These are phyloP conservation scores for Allygus modestus DNA, from an alignment of 2,888 invertebrate genomes.

Conservation along the genomic window DNA sequence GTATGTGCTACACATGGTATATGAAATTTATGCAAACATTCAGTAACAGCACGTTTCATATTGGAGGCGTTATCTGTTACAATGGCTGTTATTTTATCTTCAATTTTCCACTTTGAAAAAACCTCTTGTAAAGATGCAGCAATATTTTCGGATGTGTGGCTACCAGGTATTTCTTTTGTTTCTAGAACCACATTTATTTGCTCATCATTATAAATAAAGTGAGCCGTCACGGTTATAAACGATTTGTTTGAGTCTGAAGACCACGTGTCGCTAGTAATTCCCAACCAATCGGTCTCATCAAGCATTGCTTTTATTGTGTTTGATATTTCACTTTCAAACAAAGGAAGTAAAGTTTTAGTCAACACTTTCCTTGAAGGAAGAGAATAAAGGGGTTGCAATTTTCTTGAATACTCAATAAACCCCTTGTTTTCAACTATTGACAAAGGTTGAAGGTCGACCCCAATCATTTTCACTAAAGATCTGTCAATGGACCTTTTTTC, in stretches of 20 bases:
- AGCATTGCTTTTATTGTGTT: constrained; percentile 66
- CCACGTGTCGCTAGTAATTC: constrained; percentile 71
- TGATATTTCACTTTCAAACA: constrained; percentile 63
- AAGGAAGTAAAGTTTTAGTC: constrained; percentile 66
- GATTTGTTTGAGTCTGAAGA: constrained; percentile 69
- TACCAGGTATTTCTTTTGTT: constrained; percentile 67
- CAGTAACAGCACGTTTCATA: constrained; percentile 70
- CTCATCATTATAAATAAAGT: constrained; percentile 69
- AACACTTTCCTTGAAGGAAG: constrained; percentile 67
- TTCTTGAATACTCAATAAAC: constrained; percentile 68
- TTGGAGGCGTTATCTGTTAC: constrained; percentile 71
- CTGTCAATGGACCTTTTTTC: no score
- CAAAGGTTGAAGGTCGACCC: constrained; percentile 69
- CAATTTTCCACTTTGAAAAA: constrained; percentile 70
- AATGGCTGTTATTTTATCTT: constrained; percentile 70
- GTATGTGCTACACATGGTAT: constrained; percentile 71
- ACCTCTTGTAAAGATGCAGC: constrained; percentile 64
- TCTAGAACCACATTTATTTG: constrained; percentile 65
- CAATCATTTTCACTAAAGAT: no score
- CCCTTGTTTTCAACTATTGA: constrained; percentile 70
- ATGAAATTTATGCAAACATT: constrained; percentile 69
- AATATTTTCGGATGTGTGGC: constrained; percentile 67
- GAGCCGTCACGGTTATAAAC: constrained; percentile 70
- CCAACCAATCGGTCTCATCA: constrained; percentile 64
- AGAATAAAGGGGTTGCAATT: constrained; percentile 68